Base-by-base conservation (phyloP, 2,888 invertebrate species). In the Herminia tarsipennalis region DNA sequence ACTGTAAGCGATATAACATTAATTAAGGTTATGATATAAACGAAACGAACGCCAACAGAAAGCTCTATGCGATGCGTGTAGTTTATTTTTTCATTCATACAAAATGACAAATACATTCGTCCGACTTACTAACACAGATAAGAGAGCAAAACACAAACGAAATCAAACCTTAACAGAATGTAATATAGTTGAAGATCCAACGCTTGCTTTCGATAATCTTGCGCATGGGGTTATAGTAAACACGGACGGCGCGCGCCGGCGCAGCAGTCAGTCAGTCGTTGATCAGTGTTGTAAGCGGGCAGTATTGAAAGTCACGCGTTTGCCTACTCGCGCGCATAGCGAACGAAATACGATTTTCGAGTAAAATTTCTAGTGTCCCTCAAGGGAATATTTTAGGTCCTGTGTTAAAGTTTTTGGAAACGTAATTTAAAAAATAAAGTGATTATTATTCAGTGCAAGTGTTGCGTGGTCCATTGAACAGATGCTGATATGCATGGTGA, bases 71-170 rank as follows among this genome's bases (percentile, higher is more conserved):
- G 76, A 72, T 74, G 73, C 74, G 76, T 73, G 70, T 68, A 85
- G 78, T 86, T 86, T 86, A 86, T 86, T 86, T 83, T 85, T 88
- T 86, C 89, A 90, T 90, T 90, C 90, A 89, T 87, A 79, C 76
- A 78, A 81, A 53, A 86, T 83, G 86, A 89, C 87, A 83, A 85
- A 89, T 87, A 86, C 88, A 86, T 82, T 78, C 81, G 81, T 81
- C 76, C 77, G 82, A 78, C 78, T 87, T 81, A 88, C 88, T 79
- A 87, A 88, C 82, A 86, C 86, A 86, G 86, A 86, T 84, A 87
- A 82, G 76, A 58, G 45, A 34, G 5, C 2, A 1, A 8, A 1
- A 2, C 8, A 3, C 46, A 54, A 54, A 5, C 2, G 1, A 81
- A 77, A 72, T 46, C 8, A 2, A 36, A 52, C 62, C 47, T 41